Percentiles rank a stretch among this genome's conserved stretches.
Conservation (phyloP, 2,797 vertebrate genomes). For the Muraenolepis orangiensis region DNA sequence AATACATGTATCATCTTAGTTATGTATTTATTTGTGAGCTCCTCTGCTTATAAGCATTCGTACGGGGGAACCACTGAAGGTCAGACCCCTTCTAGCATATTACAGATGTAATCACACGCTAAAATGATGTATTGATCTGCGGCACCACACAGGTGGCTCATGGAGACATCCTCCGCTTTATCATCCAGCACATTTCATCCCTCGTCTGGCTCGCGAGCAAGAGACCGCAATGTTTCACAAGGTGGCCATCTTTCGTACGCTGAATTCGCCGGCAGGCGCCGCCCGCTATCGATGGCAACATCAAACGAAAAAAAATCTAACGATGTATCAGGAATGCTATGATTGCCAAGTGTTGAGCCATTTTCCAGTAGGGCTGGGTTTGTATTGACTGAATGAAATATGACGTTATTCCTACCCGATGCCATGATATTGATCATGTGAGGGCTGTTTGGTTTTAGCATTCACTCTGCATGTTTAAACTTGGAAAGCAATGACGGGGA, state of each 20-base stretch:
- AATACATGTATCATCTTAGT: neutral
- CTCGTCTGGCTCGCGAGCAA: neutral
- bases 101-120: conserved; percentile 53
- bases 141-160: conserved; percentile 42
- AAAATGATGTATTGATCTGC: conserved; percentile 67
- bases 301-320: too few relatives aligned
- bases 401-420: neutral
- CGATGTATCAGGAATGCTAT: neutral
- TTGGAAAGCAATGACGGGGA: neutral
- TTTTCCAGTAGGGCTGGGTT: neutral
- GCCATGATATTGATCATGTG: neutral
- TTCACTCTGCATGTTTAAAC: neutral
- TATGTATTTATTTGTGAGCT: neutral
- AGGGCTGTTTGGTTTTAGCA: neutral
- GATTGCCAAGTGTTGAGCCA: neutral
- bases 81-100: conserved; percentile 35
- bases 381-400: neutral
- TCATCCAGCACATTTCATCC: conserved; percentile 35
- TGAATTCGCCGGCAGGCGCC: neutral
- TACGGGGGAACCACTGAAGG: conserved; percentile 3
- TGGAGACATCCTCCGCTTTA: conserved; percentile 43
- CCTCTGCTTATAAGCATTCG: neutral
- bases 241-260: neutral
- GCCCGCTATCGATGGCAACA: too few relatives aligned
- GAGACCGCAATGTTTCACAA: conserved; percentile 7